phyloP scores from a whole-genome alignment of 1,140 invertebrate genomes.

The Glossosoma conforme region DNA sequence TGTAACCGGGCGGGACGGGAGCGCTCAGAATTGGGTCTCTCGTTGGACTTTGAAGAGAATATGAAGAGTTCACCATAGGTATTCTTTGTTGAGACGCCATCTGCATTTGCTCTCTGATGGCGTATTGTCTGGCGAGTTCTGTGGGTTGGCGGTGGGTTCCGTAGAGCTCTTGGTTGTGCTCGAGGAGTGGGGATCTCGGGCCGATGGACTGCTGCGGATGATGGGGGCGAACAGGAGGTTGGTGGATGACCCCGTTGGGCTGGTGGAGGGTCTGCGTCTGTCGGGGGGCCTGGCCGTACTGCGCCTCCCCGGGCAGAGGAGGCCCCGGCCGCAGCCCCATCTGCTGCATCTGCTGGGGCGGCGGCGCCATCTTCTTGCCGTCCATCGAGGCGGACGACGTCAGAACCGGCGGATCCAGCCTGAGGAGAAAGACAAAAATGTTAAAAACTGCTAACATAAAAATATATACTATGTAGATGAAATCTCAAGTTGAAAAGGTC shows the following conservation, averaged over 20 bases:
- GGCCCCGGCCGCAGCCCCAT: constrained; percentile 42
- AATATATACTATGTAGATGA: no score
- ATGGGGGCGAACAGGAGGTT: constrained; percentile 44
- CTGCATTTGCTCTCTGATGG: constrained; percentile 45
- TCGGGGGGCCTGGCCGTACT: constrained; percentile 41
- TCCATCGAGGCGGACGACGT: constrained; percentile 61
- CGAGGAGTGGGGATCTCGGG: constrained; percentile 46
- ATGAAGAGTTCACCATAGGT: constrained; percentile 37
- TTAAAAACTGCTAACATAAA: neutral
- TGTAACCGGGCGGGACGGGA: constrained; percentile 45
- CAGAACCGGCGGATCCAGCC: constrained; percentile 63
- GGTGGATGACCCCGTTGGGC: constrained; percentile 45
- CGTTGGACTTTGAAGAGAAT: constrained; percentile 24
- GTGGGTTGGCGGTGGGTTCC: constrained; percentile 46
- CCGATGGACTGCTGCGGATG: constrained; percentile 44
- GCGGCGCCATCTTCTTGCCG: constrained; percentile 58
- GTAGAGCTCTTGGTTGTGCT: constrained; percentile 49
- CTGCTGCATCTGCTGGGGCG: constrained; percentile 42
- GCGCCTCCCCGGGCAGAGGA: constrained; percentile 38
- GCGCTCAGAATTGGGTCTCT: constrained; percentile 25
- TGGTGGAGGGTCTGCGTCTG: constrained; percentile 47
- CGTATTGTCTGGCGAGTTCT: constrained; percentile 44
- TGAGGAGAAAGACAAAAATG: constrained; percentile 42
- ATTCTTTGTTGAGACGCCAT: constrained; percentile 39
- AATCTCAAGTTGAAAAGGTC: no score